Conservation (phyloP, 2,113 vertebrate genomes). For the Percina caprodes region DNA sequence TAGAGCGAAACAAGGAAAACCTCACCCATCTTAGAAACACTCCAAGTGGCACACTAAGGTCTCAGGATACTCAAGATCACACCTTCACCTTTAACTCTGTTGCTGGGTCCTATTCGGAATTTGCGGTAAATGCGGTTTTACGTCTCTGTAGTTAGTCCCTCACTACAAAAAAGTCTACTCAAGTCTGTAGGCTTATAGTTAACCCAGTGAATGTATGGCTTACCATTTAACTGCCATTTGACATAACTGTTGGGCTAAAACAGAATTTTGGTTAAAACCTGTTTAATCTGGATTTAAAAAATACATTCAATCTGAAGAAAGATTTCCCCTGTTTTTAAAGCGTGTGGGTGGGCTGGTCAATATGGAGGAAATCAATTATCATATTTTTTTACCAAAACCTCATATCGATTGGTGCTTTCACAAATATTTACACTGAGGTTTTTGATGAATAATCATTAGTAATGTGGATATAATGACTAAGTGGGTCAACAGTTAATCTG, state of each 20-base stretch:
- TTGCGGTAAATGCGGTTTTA: constrained; percentile 92
- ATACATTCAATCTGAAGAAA: background rate
- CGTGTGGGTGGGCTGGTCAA: too few species aligned
- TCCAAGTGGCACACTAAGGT: constrained; percentile 86
- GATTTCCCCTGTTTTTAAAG: too few species aligned
- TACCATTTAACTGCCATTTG: background rate
- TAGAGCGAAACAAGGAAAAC: constrained; percentile 93
- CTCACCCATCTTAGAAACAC: constrained; percentile 82
- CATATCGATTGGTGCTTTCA: too few species aligned
- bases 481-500: too few species aligned
- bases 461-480: too few species aligned
- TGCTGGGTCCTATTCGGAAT: constrained; percentile 95
- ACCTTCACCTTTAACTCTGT: constrained; percentile 90
- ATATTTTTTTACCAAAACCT: too few species aligned
- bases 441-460: too few species aligned
- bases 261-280: background rate
- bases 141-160: constrained; percentile 40
- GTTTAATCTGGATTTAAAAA: background rate
- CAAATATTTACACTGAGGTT: too few species aligned
- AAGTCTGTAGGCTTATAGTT: background rate
- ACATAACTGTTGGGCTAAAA: background rate
- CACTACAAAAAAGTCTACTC: background rate
- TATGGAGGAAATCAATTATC: too few species aligned
- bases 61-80: constrained; percentile 85
- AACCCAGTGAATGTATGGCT: background rate